Base-by-base conservation (phyloP, 2,113 vertebrate genomes). In the Sylvicapra grimmia region DNA sequence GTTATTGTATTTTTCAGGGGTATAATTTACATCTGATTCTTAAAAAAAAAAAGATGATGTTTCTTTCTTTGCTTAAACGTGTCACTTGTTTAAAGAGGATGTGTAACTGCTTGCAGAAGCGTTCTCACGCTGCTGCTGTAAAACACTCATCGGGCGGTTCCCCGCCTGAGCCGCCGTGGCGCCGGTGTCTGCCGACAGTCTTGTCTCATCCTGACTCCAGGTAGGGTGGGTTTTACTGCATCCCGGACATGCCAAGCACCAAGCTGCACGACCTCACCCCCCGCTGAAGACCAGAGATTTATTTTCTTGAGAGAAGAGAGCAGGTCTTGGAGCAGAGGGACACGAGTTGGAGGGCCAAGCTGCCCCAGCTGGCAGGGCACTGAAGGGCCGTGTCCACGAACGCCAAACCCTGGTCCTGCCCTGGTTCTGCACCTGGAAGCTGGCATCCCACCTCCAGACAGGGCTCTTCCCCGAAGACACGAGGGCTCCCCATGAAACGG, bases 131-230 rank as follows among this genome's bases (percentile, higher is more conserved):
- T 0, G 68, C 33, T 5, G 47, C 21, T 29, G 4, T 4, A 6
- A 2, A 5, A 2, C 8, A 68, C 36, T 1, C 2, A 6, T 12
- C 18, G 1, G 49, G 25, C 1, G 10, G 54, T 3, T n/a, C 21
- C 0, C 21, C 3, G 3, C 19, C 58, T 1, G 49, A 4, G 29
- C n/a, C n/a, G 1, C 40, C 0, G 15, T 1, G 15, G 58, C 1
- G 4, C 29, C 1, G 27, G 59, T 4, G 68, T 40, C 58, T 8
- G 7, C 9, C 6, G 27, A 5, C 13, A 0, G 33, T 25, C 80
- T 6, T 0, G 23, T 25, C 54, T 25, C 0, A 1, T 5, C 23
- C 61, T 4, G 5, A 23, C 16, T n/a, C 65, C 8, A 21, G 58
- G 8, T 0, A 54, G 1, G 7, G 1, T 3, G 6, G 15, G 36